Percentiles rank a stretch among this genome's conserved stretches.
Conservation (phyloP, 2,797 vertebrate genomes). For the Sarcoramphus papa region DNA sequence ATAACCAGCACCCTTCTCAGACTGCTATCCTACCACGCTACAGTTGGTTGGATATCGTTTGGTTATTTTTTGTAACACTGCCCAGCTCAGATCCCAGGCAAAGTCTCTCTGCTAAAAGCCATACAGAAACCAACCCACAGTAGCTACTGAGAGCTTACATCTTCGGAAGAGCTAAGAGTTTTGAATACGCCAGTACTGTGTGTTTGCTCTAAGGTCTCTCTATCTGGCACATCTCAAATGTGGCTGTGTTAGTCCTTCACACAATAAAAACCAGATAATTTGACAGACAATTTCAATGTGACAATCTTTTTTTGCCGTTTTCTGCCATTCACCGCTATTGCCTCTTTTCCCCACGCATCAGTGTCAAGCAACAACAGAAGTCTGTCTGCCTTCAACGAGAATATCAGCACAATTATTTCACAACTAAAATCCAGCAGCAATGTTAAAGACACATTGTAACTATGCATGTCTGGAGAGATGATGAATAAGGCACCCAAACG, state of each 20-base stretch:
- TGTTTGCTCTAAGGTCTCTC: neutral
- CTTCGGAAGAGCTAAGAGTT: neutral
- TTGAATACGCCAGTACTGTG: neutral
- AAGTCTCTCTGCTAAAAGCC: neutral
- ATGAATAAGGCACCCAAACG: rapidly evolving
- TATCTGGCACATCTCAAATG: neutral
- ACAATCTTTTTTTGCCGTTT: neutral
- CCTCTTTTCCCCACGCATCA: rapidly evolving
- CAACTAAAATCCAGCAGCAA: neutral
- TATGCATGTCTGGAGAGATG: rapidly evolving
- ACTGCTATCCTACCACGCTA: neutral
- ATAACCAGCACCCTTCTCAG: neutral
- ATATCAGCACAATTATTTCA: neutral
- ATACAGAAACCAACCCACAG: neutral
- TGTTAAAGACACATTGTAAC: neutral
- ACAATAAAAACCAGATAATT: neutral
- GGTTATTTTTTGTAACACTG: neutral
- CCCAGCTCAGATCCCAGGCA: too few relatives aligned
- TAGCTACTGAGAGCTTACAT: neutral
- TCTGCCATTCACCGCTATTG: neutral
- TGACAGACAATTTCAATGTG: neutral
- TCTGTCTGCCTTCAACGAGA: neutral
- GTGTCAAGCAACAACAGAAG: neutral
- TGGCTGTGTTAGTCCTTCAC: neutral
- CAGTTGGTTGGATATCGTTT: neutral